Percentiles rank a stretch among this genome's conserved stretches.
These are phyloP conservation scores for Otocyon megalotis DNA, from an alignment of 2,113 vertebrate genomes.

Conservation along the genomic window DNA sequence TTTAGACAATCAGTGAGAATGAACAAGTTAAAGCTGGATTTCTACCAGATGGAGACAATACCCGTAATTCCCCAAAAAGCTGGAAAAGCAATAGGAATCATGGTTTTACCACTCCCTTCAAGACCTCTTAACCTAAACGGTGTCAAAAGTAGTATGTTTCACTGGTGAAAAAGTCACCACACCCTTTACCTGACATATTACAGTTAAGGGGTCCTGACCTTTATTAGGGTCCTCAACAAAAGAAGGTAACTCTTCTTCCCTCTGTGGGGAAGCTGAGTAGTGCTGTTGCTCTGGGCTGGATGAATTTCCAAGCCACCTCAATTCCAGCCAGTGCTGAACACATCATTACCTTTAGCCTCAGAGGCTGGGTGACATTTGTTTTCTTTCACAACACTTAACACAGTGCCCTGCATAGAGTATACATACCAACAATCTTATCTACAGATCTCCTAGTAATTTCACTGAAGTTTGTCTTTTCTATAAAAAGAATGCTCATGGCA, in stretches of 20 bases:
- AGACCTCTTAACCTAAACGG: background rate
- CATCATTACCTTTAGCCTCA: background rate
- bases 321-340: background rate
- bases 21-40: background rate
- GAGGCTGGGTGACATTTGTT: background rate
- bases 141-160: background rate
- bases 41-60: conserved; percentile 2
- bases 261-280: background rate
- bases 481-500: background rate
- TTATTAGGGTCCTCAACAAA: background rate
- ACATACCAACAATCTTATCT: background rate
- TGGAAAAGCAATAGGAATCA: background rate
- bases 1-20: conserved; percentile 19
- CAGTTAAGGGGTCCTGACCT: background rate
- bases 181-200: background rate
- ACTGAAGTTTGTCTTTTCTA: conserved; percentile 26
- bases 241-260: background rate
- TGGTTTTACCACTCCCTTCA: background rate
- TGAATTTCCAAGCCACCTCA: background rate
- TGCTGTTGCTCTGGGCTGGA: background rate
- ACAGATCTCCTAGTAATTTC: background rate
- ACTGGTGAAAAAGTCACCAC: background rate
- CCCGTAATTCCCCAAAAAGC: background rate
- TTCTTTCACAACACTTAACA: background rate
- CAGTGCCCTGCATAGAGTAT: background rate